Percentiles rank a stretch among this genome's conserved stretches.
phyloP scores from a whole-genome alignment of 30 jellyfish, hydroid and myxozoan species.

The Aurelia sp. region DNA sequence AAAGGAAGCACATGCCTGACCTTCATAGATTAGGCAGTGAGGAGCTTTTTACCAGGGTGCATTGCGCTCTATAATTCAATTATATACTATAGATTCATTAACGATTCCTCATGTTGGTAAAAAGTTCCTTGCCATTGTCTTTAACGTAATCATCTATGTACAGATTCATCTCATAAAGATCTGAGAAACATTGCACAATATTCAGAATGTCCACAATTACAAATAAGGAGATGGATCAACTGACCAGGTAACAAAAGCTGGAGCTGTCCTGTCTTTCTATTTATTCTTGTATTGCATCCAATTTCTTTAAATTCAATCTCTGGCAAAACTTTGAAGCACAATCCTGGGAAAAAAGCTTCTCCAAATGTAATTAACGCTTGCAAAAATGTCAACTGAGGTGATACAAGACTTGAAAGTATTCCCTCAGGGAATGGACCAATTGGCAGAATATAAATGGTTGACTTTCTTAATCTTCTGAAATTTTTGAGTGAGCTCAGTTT shows the following conservation, averaged over 20 bases:
- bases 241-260: conserved; percentile 89
- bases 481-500: conserved; percentile 62
- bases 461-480: conserved; percentile 63
- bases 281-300: conserved; percentile 77
- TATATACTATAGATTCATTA: too few species aligned
- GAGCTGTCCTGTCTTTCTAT: conserved; percentile 77
- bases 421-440: conserved; percentile 95
- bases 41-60: too few species aligned
- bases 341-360: conserved; percentile 81
- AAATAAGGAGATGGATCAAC: neutral
- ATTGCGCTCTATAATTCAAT: too few species aligned
- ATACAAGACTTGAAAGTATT: conserved; percentile 43
- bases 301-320: conserved; percentile 72
- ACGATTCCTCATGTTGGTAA: too few species aligned
- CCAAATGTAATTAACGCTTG: conserved; percentile 53
- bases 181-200: too few species aligned
- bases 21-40: too few species aligned
- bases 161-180: too few species aligned
- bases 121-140: too few species aligned
- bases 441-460: conserved; percentile 62
- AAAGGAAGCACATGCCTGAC: too few species aligned
- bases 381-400: conserved; percentile 66
- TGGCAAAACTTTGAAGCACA: conserved; percentile 59
- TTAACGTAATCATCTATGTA: too few species aligned
- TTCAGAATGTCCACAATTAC: too few species aligned